These are phyloP conservation scores for Epirrhoe tristata DNA, from an alignment of 2,888 invertebrate species.

Conservation along the genomic window DNA sequence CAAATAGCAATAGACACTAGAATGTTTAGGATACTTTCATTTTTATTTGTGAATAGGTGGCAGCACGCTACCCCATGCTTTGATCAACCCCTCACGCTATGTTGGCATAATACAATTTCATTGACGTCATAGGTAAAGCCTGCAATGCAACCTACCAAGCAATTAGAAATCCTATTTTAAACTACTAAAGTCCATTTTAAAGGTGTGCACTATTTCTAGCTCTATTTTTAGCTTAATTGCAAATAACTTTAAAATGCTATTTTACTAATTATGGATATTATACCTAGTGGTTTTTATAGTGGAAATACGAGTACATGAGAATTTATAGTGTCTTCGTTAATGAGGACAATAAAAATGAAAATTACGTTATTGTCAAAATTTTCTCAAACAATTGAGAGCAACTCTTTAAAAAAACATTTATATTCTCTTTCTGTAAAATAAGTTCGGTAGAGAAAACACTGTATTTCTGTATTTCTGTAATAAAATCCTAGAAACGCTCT, in stretches of 20 bases:
- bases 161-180: slow-evolving; percentile 38
- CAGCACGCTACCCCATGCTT: slow-evolving; percentile 39
- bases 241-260: slow-evolving; percentile 24
- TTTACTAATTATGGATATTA: slow-evolving; percentile 19
- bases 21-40: slow-evolving; percentile 43
- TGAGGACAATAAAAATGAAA: neutral
- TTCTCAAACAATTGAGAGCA: too few species aligned
- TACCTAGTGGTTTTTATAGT: slow-evolving; percentile 24
- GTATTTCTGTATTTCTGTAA: too few species aligned
- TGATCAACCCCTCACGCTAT: slow-evolving; percentile 38
- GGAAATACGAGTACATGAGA: slow-evolving; percentile 27
- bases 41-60: slow-evolving; percentile 43
- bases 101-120: slow-evolving; percentile 58
- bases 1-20: slow-evolving; percentile 14
- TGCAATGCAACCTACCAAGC: slow-evolving; percentile 37
- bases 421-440: too few species aligned
- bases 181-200: slow-evolving; percentile 38
- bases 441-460: too few species aligned
- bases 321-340: neutral
- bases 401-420: too few species aligned
- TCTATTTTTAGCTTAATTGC: slow-evolving; percentile 28
- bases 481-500: too few species aligned
- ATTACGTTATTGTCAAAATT: too few species aligned
- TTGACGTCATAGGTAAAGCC: slow-evolving; percentile 66
- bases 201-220: slow-evolving; percentile 12